Percentiles rank a stretch among this genome's conserved stretches.
phyloP scores from a whole-genome alignment of 2,888 invertebrate genomes.

The Lacanobia oleracea region DNA sequence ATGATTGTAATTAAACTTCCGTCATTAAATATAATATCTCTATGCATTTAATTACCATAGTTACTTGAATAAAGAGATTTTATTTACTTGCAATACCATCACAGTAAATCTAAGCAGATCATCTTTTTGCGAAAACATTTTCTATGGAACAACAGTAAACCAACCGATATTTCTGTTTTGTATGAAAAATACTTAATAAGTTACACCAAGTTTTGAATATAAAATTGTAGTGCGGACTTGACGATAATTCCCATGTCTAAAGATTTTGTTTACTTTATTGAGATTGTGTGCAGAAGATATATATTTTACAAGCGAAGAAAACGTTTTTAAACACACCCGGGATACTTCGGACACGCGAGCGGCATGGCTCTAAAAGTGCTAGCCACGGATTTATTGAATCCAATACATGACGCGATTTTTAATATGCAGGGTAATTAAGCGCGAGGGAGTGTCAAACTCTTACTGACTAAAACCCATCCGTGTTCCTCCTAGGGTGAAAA shows the following conservation, averaged over 20 bases:
- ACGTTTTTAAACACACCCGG: constrained; percentile 1
- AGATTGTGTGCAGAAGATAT: constrained; percentile 19
- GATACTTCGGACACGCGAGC: background rate
- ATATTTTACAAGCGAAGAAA: constrained; percentile 18
- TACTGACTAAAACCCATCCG: too few relatives aligned
- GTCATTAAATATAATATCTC: too few relatives aligned
- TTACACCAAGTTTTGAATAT: constrained; percentile 1
- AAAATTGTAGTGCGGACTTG: constrained; percentile 18
- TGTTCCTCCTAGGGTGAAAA: too few relatives aligned
- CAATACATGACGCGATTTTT: too few relatives aligned
- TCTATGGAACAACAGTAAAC: background rate
- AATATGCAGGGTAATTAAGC: too few relatives aligned
- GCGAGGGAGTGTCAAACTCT: too few relatives aligned
- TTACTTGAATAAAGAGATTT: background rate
- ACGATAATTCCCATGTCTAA: constrained; percentile 10
- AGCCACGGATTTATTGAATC: too few relatives aligned
- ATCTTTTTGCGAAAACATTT: background rate
- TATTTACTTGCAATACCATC: too few relatives aligned
- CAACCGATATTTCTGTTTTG: background rate
- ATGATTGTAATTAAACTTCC: too few relatives aligned
- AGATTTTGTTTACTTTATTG: constrained; percentile 24
- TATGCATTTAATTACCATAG: background rate
- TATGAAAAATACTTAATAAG: constrained; percentile 12
- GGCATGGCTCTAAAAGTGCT: background rate
- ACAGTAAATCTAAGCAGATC: too few relatives aligned